Evolutionary conservation across 1,140 invertebrate genomes (phyloP).

Genomic region (Heliconius eleuchia): DNA sequence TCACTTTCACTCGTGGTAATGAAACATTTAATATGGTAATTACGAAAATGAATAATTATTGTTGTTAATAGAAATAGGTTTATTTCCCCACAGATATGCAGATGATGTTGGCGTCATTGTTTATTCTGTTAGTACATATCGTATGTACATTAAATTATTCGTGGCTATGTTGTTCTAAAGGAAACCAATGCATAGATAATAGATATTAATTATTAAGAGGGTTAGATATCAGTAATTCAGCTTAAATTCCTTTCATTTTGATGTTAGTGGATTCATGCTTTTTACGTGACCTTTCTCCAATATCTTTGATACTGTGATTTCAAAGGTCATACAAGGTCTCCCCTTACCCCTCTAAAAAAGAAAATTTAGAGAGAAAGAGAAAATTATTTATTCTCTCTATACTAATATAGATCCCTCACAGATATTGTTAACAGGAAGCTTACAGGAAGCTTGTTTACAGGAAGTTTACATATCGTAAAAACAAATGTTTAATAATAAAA

Average conservation of each 20-base stretch:
- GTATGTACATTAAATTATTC: not conserved
- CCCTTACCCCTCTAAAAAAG: not conserved
- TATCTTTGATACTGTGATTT: not conserved
- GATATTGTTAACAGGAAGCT: not conserved
- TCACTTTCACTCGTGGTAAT: not conserved
- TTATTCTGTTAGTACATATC: slow-evolving; percentile 3
- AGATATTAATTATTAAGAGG: not conserved
- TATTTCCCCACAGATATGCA: slow-evolving; percentile 2
- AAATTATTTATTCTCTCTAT: too few species aligned
- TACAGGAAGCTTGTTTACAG: not conserved
- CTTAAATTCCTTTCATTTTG: not conserved
- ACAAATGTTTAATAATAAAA: slow-evolving; percentile 1
- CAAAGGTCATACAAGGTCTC: not conserved
- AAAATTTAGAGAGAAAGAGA: too few species aligned
- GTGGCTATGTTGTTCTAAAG: not conserved
- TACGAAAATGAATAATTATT: slow-evolving; percentile 4
- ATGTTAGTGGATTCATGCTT: not conserved
- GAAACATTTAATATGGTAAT: not conserved
- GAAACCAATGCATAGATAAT: not conserved
- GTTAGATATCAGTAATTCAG: not conserved
- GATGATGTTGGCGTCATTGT: slow-evolving; percentile 3
- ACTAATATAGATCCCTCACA: not conserved
- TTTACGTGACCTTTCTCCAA: too few species aligned
- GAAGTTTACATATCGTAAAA: not conserved
- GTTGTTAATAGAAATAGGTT: slow-evolving; percentile 8